These are phyloP conservation scores for Eciton burchellii DNA, from an alignment of 1,140 invertebrate species.

Conservation along the genomic window DNA sequence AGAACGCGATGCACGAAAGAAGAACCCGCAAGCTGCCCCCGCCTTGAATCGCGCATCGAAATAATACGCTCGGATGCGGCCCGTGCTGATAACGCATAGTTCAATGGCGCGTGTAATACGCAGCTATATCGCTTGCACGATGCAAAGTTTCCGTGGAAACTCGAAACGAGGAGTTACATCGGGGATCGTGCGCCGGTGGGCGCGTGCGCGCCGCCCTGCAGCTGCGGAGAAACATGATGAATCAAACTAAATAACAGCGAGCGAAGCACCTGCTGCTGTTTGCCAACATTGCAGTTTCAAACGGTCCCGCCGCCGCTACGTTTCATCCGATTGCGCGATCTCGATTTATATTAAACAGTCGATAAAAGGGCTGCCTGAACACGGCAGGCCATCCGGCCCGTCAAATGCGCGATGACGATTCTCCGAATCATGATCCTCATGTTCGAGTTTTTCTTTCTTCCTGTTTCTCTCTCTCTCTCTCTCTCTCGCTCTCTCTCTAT, in stretches of 20 bases:
- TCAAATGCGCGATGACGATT: neutral
- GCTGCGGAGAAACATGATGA: conserved; percentile 63
- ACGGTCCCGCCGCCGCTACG: too few species aligned
- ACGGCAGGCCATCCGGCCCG: too few species aligned
- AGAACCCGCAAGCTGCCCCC: conserved; percentile 16
- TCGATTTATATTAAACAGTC: conserved; percentile 83
- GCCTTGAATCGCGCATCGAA: conserved; percentile 47
- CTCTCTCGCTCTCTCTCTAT: neutral
- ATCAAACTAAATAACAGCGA: conserved; percentile 67
- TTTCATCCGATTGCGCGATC: conserved; percentile 50
- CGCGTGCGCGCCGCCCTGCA: conserved; percentile 51
- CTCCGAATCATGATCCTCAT: conserved; percentile 5
- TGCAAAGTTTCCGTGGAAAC: conserved; percentile 67
- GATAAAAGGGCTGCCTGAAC: conserved; percentile 67
- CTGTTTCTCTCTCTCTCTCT: too few species aligned
- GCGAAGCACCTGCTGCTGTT: conserved; percentile 68
- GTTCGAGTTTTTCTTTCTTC: too few species aligned
- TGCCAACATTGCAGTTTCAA: conserved; percentile 58
- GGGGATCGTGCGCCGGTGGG: conserved; percentile 59
- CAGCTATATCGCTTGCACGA: conserved; percentile 61
- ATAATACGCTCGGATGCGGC: conserved; percentile 38
- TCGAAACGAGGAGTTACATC: conserved; percentile 63
- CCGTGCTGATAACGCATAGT: conserved; percentile 52
- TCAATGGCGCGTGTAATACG: conserved; percentile 69
- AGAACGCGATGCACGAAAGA: neutral